phyloP scores from a whole-genome alignment of 2,797 vertebrate genomes.

The Mus caroli region DNA sequence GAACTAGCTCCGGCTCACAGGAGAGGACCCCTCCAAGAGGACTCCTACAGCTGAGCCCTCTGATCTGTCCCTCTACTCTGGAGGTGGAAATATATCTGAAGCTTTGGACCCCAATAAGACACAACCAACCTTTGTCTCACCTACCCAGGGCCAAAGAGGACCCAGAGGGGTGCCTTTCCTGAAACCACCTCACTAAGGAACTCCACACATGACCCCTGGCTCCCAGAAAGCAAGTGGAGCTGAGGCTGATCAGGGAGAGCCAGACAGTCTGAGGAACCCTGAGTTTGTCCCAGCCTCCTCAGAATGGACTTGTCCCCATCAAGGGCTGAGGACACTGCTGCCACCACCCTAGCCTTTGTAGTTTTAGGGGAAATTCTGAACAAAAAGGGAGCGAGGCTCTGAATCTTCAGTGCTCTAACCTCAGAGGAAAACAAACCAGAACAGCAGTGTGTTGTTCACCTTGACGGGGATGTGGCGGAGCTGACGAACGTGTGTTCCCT shows the following conservation, averaged over 20 bases:
- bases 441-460: neutral
- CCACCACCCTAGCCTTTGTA: neutral
- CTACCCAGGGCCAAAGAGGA: neutral
- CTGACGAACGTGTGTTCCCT: neutral
- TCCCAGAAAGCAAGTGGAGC: neutral
- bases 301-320: neutral
- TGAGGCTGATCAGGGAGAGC: neutral
- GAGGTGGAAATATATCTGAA: neutral
- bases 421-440: neutral
- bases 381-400: neutral
- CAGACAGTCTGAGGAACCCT: neutral
- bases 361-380: neutral
- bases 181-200: neutral
- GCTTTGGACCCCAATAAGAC: neutral
- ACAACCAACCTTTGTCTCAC: neutral
- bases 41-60: neutral
- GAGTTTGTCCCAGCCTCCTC: neutral
- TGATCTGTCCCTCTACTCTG: neutral
- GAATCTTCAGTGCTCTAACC: neutral
- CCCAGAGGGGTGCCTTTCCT: neutral
- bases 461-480: neutral
- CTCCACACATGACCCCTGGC: accelerated
- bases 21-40: neutral
- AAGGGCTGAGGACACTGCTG: neutral
- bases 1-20: slow-evolving; percentile 16